Base-by-base conservation (phyloP, 2,113 vertebrate species). In the Ranitomeya imitator region DNA sequence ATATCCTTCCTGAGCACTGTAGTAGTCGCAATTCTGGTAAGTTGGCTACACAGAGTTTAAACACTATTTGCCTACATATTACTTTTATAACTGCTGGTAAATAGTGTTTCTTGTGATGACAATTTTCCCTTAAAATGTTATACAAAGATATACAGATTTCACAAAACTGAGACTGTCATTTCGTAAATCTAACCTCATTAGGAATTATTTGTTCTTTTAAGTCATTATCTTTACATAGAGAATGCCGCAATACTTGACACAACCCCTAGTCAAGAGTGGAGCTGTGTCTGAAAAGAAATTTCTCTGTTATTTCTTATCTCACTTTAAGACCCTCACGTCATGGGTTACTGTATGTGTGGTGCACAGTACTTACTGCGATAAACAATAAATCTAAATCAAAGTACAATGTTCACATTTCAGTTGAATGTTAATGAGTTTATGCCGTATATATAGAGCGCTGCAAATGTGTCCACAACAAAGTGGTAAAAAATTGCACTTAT, bases 401-500 rank as follows among this genome's bases (percentile, higher is more conserved):
- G 71, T 18, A 74, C 31, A 18, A 74, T 74, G 31, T 16, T 19
- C 71, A 51, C 31, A 55, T 21, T 37, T 26, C 19, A 54, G 31
- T 3, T 26, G 23, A 83, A 83, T 83, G 60, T 67, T 83, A 83
- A 69, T 54, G 45, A 67, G 61, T 51, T n/a, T 23, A 52, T n/a
- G 37, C 45, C 54, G 51, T 67, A 83, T 63, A 51, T 63, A 82
- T 63, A 82, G 59, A 82, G 37, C 7, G 9, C 59, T 65, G 37
- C 59, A 82, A 63, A 63, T 51, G 61, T 63, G 61, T 82, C 18
- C 59, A 82, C 7, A 51, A 59, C 60, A 82, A 63, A 82, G 18
- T 82, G 18, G 59, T 12, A 65, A 31, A 31, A 61, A 81, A 65
- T 69, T 69, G 45, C 3, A 83, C 45, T 83, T 69, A 83, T 80